A percentile compares a stretch with the other conserved stretches of the same genome.
Evolutionary conservation across 2,888 invertebrate species (phyloP).

Genomic region (Halocaridina rubra): DNA sequence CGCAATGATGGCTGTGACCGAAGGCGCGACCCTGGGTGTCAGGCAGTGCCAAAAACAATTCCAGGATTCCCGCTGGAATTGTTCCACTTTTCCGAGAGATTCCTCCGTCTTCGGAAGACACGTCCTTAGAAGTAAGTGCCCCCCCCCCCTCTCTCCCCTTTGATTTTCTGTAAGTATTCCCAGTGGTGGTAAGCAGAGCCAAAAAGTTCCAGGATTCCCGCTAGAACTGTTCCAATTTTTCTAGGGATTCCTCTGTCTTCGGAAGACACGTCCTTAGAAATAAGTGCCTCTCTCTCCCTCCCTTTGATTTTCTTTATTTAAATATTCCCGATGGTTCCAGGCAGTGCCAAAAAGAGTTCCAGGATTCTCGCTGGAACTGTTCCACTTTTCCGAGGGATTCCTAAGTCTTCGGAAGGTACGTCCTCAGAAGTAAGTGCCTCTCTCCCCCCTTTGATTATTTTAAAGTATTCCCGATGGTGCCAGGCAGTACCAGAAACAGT

Average conservation of each 20-base stretch:
- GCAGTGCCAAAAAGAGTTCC: slow-evolving; percentile 57
- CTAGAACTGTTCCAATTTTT: no score
- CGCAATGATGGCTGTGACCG: slow-evolving; percentile 56
- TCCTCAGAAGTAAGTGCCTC: slow-evolving; percentile 45
- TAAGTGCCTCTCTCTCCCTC: not conserved
- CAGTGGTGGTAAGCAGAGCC: no score
- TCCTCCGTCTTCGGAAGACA: slow-evolving; percentile 56
- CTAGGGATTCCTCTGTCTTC: no score
- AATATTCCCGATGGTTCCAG: no score
- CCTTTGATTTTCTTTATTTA: no score
- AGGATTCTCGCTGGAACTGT: slow-evolving; percentile 52
- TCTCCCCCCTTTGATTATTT: no score
- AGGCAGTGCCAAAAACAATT: slow-evolving; percentile 55
- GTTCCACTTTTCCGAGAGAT: slow-evolving; percentile 48
- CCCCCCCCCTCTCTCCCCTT: no score
- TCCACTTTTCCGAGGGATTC: slow-evolving; percentile 49
- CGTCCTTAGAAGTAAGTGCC: slow-evolving; percentile 42
- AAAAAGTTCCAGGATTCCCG: no score
- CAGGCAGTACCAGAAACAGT: slow-evolving; percentile 53
- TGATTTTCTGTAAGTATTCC: no score
- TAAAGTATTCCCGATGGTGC: no score
- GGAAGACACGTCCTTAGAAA: no score
- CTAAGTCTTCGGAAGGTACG: slow-evolving; percentile 55
- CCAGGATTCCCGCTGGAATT: slow-evolving; percentile 54
- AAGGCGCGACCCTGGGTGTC: slow-evolving; percentile 51